Base-by-base conservation (phyloP, 2,888 invertebrate genomes). In the Baccha elongata region DNA sequence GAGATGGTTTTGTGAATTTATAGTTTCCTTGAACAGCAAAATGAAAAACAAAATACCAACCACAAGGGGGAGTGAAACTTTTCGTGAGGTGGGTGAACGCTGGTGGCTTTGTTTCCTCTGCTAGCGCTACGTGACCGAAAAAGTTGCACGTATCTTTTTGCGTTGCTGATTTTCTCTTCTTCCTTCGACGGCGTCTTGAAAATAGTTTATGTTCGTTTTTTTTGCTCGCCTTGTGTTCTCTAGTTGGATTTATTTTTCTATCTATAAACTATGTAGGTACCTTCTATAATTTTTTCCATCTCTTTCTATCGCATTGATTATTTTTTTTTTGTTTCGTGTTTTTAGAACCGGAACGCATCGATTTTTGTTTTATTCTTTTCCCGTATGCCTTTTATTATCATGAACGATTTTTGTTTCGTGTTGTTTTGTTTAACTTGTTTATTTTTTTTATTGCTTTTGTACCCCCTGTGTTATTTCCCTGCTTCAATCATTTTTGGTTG, bases 291-390 rank as follows among this genome's bases (percentile, higher is more conserved):
- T 67, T 67, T 44, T 60, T 52, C 17, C 29, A 52, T 78, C 64
- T 72, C 74, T 74, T 17, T 69, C 53, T 62, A 19, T 37, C 44
- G 29, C 67, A 53, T 67, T n/a, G 44, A 35, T 35, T 17, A 32
- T 55, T 52, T 62, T 35, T 32, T 48, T 65, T 37, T 76, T 64
- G 52, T 74, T 79, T 79, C 64, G 26, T 74, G 48, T 65, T 84
- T 80, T 72, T 67, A 60, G 84, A 86, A 85, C 85, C 86, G 84
- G 86, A 86, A 86, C 86, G 86, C 86, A 85, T 85, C 80, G 86
- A 86, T 85, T 86, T 86, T 85, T 85, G 64, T 81, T 85, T 84
- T 65, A 73, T 80, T 71, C 50, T 75, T 60, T 72, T 75, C 23
- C 58, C 60, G 46, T 73, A 64, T 78, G 69, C 60, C 74, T 84